Base-by-base conservation (phyloP, 2,888 invertebrate genomes). In the Diabrotica balteata region DNA sequence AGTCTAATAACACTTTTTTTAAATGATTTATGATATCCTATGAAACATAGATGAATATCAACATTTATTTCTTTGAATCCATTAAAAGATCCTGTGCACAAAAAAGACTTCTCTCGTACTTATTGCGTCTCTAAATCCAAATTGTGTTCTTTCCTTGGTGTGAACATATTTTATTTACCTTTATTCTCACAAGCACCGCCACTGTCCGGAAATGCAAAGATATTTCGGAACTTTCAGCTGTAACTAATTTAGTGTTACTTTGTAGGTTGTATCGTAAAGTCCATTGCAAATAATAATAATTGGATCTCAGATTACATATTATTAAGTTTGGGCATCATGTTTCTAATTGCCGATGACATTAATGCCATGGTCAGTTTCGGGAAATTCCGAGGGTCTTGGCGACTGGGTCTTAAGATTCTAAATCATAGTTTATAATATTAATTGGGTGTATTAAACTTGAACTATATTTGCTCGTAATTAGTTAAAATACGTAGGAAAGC, bases 301-400 rank as follows among this genome's bases (percentile, higher is more conserved):
- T 52, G n/a, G 22, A 45, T 52, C 52, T 60, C 17, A 52, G 60
- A 52, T 45, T 43, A 52, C 45, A 54, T 22, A 9, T 44, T 44
- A 60, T 60, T 60, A 50, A 52, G 45, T 43, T 51, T 52, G 60
- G 60, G 42, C 51, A 11, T 52, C 42, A 22, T 44, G n/a, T 51
- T 45, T 45, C 44, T 60, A 60, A 60, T 60, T 52, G 45, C 32
- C 42, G 44, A 44, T 22, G 52, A 52, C 60, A 60, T 60, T 60
- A 46, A 60, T 52, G 60, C 42, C 52, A 52, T 5, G 60, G 60
- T 52, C 45, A 60, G n/a, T 60, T 59, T 42, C 43, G 10, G 60
- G 45, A 51, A 17, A 44, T 52, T 17, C 11, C 22, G 44, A 17
- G 44, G 7, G 54, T 5, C 54, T 10, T 42, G n/a, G n/a, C 54